These are phyloP conservation scores for Rhabditoides inermis DNA, from an alignment of 2,888 invertebrate genomes.

Conservation along the genomic window DNA sequence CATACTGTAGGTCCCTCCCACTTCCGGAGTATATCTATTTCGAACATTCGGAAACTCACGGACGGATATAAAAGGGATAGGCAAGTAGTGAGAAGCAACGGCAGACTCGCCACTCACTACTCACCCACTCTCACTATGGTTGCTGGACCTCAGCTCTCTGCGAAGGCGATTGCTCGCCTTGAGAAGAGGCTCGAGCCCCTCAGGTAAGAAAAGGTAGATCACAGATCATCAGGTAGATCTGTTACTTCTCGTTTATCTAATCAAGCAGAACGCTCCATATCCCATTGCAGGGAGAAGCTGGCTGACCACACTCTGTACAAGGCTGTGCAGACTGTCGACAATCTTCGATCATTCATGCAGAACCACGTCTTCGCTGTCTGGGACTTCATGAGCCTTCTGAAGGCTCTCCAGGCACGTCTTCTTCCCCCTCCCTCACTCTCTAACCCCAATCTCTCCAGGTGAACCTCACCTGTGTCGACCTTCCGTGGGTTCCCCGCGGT, in stretches of 20 bases:
- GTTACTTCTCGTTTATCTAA: neutral
- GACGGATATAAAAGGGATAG: neutral
- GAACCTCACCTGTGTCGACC: slow-evolving; percentile 11
- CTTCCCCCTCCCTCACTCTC: no score
- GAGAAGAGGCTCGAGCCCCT: slow-evolving; percentile 7
- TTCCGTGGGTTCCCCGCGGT: slow-evolving; percentile 15
- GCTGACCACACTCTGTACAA: slow-evolving; percentile 16
- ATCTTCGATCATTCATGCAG: slow-evolving; percentile 18
- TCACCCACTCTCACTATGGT: neutral
- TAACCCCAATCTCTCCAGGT: slow-evolving; percentile 16
- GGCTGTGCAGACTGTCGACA: slow-evolving; percentile 13
- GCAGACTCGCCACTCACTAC: neutral
- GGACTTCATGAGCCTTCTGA: slow-evolving; percentile 22
- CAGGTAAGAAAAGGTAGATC: neutral
- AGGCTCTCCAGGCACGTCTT: no score
- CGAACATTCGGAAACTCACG: neutral
- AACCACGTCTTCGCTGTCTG: slow-evolving; percentile 21
- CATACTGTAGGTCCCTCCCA: neutral
- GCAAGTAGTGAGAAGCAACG: neutral
- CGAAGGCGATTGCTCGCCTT: slow-evolving; percentile 4
- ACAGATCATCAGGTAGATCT: neutral
- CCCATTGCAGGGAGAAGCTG: slow-evolving; percentile 6
- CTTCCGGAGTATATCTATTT: neutral
- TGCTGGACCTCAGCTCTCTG: neutral
- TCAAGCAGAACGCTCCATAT: neutral